A percentile compares a stretch with the other conserved stretches of the same genome.
phyloP scores from a whole-genome alignment of 2,113 vertebrate species.

The Alaudala cheleensis region DNA sequence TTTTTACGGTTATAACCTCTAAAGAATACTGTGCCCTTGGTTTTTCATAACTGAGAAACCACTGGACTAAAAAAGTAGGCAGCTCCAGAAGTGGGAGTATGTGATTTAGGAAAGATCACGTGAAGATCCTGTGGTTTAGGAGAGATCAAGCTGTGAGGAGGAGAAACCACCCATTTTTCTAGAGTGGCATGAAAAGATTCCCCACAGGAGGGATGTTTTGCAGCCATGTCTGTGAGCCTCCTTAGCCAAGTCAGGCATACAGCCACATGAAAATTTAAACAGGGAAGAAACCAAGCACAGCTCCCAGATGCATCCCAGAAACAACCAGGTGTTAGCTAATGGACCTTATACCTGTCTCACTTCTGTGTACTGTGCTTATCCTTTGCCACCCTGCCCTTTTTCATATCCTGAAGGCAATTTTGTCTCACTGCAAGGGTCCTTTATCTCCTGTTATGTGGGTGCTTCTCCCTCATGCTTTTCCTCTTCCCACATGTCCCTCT shows the following conservation, averaged over 20 bases:
- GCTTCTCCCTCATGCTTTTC: not conserved
- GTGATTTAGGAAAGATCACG: not conserved
- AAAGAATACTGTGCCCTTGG: not conserved
- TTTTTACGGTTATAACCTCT: not conserved
- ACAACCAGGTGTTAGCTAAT: not conserved
- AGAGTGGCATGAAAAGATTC: not conserved
- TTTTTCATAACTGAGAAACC: conserved; percentile 14
- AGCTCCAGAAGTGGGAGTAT: not conserved
- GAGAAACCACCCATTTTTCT: not conserved
- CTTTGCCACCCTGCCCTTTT: not conserved
- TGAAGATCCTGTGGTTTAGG: not conserved
- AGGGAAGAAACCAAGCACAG: not conserved
- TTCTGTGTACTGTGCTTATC: not conserved
- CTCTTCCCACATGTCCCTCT: not conserved
- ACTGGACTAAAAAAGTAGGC: not conserved
- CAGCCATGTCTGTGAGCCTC: not conserved
- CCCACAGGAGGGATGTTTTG: not conserved
- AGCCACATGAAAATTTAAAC: not conserved
- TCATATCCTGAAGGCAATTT: not conserved
- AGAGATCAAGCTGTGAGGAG: not conserved
- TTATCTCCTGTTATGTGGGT: not conserved
- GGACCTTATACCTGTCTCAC: not conserved
- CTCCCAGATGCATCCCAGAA: not conserved
- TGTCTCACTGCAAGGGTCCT: not conserved
- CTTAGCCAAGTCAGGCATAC: not conserved